phyloP scores from a whole-genome alignment of 2,888 invertebrate species.

The Ennomos erosarius region DNA sequence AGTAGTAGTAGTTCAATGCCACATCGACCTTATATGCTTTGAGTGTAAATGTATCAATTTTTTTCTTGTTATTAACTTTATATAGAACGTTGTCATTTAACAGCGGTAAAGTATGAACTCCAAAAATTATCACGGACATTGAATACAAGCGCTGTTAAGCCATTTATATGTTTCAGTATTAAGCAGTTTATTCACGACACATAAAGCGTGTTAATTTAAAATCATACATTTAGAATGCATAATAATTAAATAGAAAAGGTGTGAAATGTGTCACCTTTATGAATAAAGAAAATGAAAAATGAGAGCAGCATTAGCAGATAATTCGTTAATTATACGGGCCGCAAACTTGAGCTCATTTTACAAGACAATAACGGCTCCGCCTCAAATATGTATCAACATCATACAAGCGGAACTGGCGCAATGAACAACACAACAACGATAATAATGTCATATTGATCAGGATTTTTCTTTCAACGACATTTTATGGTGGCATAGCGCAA shows the following conservation, averaged over 20 bases:
- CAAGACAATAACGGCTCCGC: conserved; percentile 63
- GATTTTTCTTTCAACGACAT: conserved; percentile 36
- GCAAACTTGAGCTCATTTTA: conserved; percentile 59
- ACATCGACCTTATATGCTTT: too few relatives aligned
- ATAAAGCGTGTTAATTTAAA: conserved; percentile 12
- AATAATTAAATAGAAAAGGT: conserved; percentile 30
- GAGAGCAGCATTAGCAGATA: conserved; percentile 47
- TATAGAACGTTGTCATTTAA: too few relatives aligned
- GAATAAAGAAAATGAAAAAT: conserved; percentile 38
- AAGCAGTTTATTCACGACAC: conserved; percentile 26
- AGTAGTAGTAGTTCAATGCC: too few relatives aligned
- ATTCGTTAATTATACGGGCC: conserved; percentile 55
- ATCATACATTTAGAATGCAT: conserved; percentile 32
- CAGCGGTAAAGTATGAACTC: too few relatives aligned
- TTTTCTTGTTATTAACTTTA: too few relatives aligned
- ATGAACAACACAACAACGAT: conserved; percentile 68
- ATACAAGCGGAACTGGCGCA: conserved; percentile 50
- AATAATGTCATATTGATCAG: conserved; percentile 72
- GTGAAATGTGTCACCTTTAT: conserved; percentile 23
- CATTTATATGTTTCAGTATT: conserved; percentile 4
- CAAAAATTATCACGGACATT: conserved; percentile 11
- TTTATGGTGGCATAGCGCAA: conserved; percentile 62
- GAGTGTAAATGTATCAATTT: too few relatives aligned
- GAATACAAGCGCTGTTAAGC: conserved; percentile 18
- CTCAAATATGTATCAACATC: too few relatives aligned